Evolutionary conservation across 2,113 vertebrate genomes (phyloP).

Genomic region (Rhinolophus sinicus): DNA sequence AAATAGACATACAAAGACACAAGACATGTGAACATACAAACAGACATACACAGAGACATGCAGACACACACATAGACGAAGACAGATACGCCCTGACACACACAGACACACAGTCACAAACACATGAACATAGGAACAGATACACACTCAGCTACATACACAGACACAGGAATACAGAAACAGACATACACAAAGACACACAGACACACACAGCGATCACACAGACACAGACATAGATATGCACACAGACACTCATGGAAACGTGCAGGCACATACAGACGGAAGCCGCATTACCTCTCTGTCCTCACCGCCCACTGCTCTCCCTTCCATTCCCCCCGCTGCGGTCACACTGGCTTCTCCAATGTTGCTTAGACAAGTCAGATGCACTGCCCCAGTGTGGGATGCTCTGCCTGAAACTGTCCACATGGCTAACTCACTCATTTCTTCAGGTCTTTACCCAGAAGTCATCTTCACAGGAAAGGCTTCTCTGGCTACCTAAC

Average conservation of each 20-base stretch:
- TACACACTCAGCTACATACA: not conserved
- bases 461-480: not conserved
- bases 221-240: not conserved
- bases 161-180: not conserved
- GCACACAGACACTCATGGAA: not conserved
- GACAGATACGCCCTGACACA: not conserved
- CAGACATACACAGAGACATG: not conserved
- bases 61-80: not conserved
- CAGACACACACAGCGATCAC: not conserved
- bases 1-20: not conserved
- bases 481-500: not conserved
- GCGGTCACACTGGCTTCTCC: not conserved
- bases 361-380: not conserved
- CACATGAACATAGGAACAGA: not conserved
- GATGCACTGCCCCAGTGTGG: rapidly evolving
- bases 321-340: not conserved
- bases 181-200: not conserved
- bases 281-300: not conserved
- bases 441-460: not conserved
- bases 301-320: rapidly evolving
- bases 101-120: not conserved
- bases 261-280: not conserved
- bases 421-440: not conserved
- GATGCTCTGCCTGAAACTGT: not conserved
- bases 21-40: not conserved